Evolutionary conservation across 2,888 invertebrate genomes (phyloP).

Genomic region (Conomelus anceps): DNA sequence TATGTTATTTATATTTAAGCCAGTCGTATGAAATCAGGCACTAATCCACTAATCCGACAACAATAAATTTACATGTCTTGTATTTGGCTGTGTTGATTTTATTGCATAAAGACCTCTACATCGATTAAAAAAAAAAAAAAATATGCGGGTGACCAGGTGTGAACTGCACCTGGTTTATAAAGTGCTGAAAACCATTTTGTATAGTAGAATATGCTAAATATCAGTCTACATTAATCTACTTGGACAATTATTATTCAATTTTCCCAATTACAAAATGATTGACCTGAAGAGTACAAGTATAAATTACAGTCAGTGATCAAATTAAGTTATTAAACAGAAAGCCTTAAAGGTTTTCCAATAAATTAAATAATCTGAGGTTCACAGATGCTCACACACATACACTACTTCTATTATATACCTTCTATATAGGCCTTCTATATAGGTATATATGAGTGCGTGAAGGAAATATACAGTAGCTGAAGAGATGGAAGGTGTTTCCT

Average conservation of each 20-base stretch:
- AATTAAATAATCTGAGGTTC: neutral
- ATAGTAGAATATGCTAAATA: too few relatives aligned
- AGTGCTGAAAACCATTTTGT: neutral
- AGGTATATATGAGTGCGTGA: too few relatives aligned
- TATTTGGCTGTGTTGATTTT: neutral
- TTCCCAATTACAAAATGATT: neutral
- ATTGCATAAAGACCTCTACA: neutral
- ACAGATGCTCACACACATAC: neutral
- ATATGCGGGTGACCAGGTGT: neutral
- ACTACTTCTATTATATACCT: too few relatives aligned
- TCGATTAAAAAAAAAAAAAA: neutral
- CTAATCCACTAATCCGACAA: too few relatives aligned
- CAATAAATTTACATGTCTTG: neutral
- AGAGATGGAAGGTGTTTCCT: too few relatives aligned
- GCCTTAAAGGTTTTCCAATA: neutral
- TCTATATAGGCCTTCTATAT: too few relatives aligned
- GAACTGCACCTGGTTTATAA: neutral
- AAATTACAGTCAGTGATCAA: neutral
- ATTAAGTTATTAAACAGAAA: neutral
- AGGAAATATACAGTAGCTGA: too few relatives aligned
- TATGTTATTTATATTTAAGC: too few relatives aligned
- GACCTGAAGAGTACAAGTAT: neutral
- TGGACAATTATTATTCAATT: neutral
- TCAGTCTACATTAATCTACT: neutral
- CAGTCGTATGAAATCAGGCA: too few relatives aligned